These are phyloP conservation scores for Hyppa rectilinea DNA, from an alignment of 2,888 invertebrate genomes.

Conservation along the genomic window DNA sequence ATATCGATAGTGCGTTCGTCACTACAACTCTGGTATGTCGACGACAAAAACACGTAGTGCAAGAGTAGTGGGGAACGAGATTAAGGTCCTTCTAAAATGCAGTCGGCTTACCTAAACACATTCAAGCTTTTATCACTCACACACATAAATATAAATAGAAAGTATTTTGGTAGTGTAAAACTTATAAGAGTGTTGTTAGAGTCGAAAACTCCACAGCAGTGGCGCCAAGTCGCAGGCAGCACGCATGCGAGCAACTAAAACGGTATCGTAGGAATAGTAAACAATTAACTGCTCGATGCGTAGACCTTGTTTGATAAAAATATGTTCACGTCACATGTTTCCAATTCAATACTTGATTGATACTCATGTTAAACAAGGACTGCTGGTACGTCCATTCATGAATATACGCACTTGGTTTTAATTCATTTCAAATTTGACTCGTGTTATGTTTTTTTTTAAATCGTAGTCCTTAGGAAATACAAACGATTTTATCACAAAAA, in stretches of 20 bases:
- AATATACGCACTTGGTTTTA: constrained; percentile 51
- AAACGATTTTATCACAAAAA: constrained; percentile 40
- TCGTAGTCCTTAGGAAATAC: constrained; percentile 21
- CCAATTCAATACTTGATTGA: constrained; percentile 72
- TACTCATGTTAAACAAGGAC: constrained; percentile 71
- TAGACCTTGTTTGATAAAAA: constrained; percentile 83
- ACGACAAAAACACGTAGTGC: constrained; percentile 82
- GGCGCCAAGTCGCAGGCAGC: constrained; percentile 73
- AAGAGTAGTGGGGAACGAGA: constrained; percentile 81
- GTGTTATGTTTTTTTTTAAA: constrained; percentile 32
- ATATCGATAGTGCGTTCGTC: constrained; percentile 75
- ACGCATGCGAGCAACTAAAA: constrained; percentile 82
- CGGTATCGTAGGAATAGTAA: constrained; percentile 87
- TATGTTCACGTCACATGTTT: constrained; percentile 79
- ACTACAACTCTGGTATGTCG: constrained; percentile 81
- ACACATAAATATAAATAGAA: constrained; percentile 71
- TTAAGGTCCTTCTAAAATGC: constrained; percentile 87
- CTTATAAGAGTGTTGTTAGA: constrained; percentile 72
- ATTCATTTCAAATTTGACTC: constrained; percentile 28
- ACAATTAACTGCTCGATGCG: constrained; percentile 84
- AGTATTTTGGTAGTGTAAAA: constrained; percentile 69
- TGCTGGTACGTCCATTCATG: constrained; percentile 65
- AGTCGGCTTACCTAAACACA: constrained; percentile 83
- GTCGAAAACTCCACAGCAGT: constrained; percentile 67
- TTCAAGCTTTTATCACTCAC: constrained; percentile 81